These are phyloP conservation scores for Echinarachnius parma DNA, from an alignment of 53 echinoderm and acorn worm species.

Conservation along the genomic window DNA sequence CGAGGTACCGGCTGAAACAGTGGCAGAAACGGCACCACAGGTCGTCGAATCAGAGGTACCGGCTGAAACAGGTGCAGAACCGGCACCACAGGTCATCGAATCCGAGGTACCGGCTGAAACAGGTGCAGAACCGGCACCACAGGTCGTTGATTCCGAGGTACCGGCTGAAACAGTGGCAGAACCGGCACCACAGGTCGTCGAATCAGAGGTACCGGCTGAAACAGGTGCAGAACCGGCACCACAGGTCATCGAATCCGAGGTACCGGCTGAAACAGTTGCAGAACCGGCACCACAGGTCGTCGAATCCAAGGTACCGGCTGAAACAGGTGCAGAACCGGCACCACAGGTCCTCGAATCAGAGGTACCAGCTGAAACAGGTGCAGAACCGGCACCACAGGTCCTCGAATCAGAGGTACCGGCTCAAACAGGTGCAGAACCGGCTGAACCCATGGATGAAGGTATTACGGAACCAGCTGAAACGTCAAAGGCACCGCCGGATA, in stretches of 20 bases:
- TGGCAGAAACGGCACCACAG: background rate
- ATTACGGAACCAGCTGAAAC: slow-evolving; percentile 11
- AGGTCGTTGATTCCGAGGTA: background rate
- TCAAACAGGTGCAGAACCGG: background rate
- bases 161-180: background rate
- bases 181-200: background rate
- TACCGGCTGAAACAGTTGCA: background rate
- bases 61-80: no score
- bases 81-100: no score
- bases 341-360: no score
- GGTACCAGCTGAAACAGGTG: background rate
- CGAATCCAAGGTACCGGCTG: no score
- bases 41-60: no score
- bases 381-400: background rate
- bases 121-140: background rate
- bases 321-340: no score
- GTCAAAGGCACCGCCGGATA: background rate
- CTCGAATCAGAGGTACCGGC: background rate
- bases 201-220: background rate
- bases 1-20: background rate
- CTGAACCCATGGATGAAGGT: background rate
- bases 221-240: background rate
- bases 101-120: no score
- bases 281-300: background rate
- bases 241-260: background rate